Conservation (phyloP, 2,797 vertebrate species). For the Bucorvus abyssinicus region DNA sequence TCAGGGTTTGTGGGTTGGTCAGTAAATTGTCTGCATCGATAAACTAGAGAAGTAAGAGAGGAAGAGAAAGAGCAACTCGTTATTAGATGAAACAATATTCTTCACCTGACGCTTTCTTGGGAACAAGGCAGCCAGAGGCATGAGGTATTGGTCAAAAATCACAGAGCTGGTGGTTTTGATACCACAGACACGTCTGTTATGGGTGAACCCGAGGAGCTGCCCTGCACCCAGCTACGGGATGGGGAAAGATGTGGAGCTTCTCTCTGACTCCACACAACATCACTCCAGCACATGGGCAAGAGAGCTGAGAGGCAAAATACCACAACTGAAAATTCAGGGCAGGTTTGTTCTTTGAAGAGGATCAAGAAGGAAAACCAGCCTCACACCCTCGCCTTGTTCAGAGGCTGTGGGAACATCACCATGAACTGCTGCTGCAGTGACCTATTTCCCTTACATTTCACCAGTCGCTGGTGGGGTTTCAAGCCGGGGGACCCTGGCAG, state of each 20-base stretch:
- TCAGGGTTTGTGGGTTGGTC: slow-evolving; percentile 88
- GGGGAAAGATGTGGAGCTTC: neutral
- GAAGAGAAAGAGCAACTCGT: neutral
- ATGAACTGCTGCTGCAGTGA: neutral
- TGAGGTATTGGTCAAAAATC: neutral
- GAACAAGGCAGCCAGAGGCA: neutral
- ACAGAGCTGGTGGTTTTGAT: neutral
- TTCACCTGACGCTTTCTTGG: neutral
- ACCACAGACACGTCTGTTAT: neutral
- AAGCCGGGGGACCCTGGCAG: neutral
- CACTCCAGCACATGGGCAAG: neutral
- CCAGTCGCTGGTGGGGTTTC: neutral
- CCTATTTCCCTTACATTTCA: no score
- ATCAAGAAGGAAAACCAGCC: neutral
- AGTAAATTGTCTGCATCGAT: slow-evolving; percentile 93
- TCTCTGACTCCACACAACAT: neutral
- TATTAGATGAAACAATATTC: neutral
- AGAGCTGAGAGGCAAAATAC: neutral
- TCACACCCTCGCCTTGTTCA: neutral
- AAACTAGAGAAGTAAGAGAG: slow-evolving; percentile 77
- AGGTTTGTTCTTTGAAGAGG: neutral
- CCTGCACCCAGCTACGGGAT: neutral
- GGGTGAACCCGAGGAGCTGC: neutral
- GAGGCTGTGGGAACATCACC: neutral
- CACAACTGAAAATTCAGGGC: neutral